These are phyloP conservation scores for Dicrostonyx torquatus DNA, from an alignment of 2,797 vertebrate species.

Conservation along the genomic window DNA sequence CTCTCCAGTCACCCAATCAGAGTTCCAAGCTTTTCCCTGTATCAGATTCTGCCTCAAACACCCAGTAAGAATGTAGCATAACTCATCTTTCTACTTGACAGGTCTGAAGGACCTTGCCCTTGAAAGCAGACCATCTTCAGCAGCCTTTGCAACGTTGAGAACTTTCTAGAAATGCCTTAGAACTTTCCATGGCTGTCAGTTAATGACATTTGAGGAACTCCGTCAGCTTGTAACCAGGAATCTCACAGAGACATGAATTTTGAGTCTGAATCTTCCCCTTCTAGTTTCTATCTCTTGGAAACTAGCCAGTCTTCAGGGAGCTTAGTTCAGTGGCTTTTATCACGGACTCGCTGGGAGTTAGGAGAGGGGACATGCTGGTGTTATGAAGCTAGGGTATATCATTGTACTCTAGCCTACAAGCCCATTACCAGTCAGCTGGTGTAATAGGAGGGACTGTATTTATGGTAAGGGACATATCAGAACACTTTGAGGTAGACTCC, in stretches of 20 bases:
- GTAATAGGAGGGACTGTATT: not conserved
- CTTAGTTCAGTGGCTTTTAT: conserved; percentile 6
- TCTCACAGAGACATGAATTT: conserved; percentile 29
- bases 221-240: conserved; percentile 57
- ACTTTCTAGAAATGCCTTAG: conserved; percentile 24
- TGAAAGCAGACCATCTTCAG: not conserved
- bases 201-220: conserved; percentile 49
- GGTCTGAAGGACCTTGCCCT: not conserved
- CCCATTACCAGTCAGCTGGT: not conserved
- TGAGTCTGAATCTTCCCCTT: conserved; percentile 48
- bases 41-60: not conserved
- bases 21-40: not conserved
- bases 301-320: conserved; percentile 8
- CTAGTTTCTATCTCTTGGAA: conserved; percentile 47
- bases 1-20: not conserved
- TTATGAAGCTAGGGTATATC: not conserved
- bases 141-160: not conserved
- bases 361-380: not conserved
- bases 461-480: not conserved
- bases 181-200: conserved; percentile 41
- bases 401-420: not conserved
- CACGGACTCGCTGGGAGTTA: not conserved
- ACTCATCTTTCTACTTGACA: not conserved
- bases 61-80: not conserved
- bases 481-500: not conserved